Evolutionary conservation across 2,888 invertebrate species (phyloP).

Genomic region (Rotaria socialis): DNA sequence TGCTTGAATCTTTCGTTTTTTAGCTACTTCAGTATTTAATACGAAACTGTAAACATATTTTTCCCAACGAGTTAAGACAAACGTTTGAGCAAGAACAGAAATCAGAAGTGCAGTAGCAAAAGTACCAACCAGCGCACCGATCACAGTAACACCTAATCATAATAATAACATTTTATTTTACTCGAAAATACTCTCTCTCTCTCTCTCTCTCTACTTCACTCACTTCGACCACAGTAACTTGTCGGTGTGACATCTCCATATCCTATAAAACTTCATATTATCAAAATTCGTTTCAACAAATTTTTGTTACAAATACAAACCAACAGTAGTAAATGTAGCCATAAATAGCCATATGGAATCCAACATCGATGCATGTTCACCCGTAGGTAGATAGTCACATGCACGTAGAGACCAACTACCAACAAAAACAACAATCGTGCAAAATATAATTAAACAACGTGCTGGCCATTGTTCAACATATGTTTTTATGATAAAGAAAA

Average conservation of each 20-base stretch:
- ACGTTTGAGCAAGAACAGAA: conserved; percentile 53
- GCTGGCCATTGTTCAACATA: conserved; percentile 57
- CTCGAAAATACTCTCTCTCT: too few species aligned
- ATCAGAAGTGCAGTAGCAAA: conserved; percentile 58
- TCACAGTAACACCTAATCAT: neutral
- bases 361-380: conserved; percentile 53
- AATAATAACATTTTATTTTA: too few species aligned
- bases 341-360: conserved; percentile 59
- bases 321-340: conserved; percentile 57
- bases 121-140: conserved; percentile 53
- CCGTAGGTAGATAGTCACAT: conserved; percentile 53
- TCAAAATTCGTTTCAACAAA: too few species aligned
- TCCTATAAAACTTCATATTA: conserved; percentile 48
- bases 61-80: conserved; percentile 57
- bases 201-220: too few species aligned
- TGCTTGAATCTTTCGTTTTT: conserved; percentile 50
- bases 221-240: conserved; percentile 56
- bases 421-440: conserved; percentile 52
- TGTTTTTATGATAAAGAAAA: conserved; percentile 64
- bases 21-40: conserved; percentile 55
- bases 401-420: conserved; percentile 55
- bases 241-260: conserved; percentile 58
- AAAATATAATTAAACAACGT: conserved; percentile 54
- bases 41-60: conserved; percentile 59
- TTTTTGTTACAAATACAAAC: neutral